phyloP scores from a whole-genome alignment of 2,113 vertebrate species.

The Tragelaphus scriptus region DNA sequence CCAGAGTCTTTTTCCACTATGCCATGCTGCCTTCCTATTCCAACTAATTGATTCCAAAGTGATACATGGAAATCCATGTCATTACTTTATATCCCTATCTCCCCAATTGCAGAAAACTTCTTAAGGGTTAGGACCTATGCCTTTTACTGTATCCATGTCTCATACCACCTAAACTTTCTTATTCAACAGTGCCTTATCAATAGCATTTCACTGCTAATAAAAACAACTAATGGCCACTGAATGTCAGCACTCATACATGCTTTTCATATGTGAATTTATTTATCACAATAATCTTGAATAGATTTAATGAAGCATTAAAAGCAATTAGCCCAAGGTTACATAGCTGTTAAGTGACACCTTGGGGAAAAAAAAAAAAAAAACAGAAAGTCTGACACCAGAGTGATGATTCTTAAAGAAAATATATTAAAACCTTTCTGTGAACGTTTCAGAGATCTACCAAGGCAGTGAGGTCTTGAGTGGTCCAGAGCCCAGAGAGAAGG shows the following conservation, averaged over 20 bases:
- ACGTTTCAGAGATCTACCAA: neutral
- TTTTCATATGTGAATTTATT: neutral
- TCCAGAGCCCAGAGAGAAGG: neutral
- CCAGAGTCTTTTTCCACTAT: neutral
- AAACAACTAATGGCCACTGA: neutral
- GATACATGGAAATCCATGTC: neutral
- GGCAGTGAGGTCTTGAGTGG: neutral
- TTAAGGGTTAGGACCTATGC: neutral
- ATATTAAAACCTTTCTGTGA: neutral
- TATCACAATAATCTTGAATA: neutral
- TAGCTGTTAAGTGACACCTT: neutral
- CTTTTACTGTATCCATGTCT: neutral
- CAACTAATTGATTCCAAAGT: neutral
- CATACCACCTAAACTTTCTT: neutral
- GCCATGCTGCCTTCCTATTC: neutral
- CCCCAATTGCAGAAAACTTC: neutral
- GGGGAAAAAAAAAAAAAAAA: neutral
- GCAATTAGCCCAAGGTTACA: neutral
- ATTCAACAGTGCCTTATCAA: neutral
- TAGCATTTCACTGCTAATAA: neutral
- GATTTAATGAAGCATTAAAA: neutral
- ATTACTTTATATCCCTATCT: neutral
- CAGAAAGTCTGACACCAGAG: neutral
- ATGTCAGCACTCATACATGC: neutral
- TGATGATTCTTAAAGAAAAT: neutral